These are phyloP conservation scores for Halictus quadricinctus DNA, from an alignment of 2,888 invertebrate genomes.

Conservation along the genomic window DNA sequence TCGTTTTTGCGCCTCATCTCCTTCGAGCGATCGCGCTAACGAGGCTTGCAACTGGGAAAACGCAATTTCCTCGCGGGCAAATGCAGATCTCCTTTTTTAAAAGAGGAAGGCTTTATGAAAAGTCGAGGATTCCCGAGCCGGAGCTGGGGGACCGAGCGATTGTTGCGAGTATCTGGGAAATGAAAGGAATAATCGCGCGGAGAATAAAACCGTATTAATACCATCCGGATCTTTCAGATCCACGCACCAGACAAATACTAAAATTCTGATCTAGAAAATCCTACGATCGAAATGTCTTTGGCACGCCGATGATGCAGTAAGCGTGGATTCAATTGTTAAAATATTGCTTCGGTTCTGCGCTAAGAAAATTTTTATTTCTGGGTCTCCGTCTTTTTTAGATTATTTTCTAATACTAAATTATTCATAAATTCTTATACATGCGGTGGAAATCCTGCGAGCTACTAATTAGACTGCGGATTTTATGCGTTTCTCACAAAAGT, in stretches of 20 bases:
- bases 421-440: no score
- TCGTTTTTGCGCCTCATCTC: neutral
- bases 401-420: no score
- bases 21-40: constrained; percentile 7
- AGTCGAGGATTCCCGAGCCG: neutral
- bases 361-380: no score
- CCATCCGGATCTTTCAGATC: neutral
- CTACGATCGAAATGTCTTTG: neutral
- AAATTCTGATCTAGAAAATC: neutral
- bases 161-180: neutral
- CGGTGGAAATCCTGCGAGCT: no score
- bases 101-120: neutral
- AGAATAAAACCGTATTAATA: neutral
- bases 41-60: constrained; percentile 1
- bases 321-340: neutral
- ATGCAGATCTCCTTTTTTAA: neutral
- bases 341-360: no score
- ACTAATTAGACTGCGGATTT: no score
- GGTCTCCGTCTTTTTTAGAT: no score
- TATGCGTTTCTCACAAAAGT: no score
- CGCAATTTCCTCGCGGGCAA: neutral
- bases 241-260: neutral
- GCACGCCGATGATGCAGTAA: neutral
- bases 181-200: constrained; percentile 3
- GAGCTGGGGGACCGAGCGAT: neutral